Percentiles rank a stretch among this genome's conserved stretches.
phyloP scores from a whole-genome alignment of 2,113 vertebrate species.

The Pseudolaguvia tuberculata region DNA sequence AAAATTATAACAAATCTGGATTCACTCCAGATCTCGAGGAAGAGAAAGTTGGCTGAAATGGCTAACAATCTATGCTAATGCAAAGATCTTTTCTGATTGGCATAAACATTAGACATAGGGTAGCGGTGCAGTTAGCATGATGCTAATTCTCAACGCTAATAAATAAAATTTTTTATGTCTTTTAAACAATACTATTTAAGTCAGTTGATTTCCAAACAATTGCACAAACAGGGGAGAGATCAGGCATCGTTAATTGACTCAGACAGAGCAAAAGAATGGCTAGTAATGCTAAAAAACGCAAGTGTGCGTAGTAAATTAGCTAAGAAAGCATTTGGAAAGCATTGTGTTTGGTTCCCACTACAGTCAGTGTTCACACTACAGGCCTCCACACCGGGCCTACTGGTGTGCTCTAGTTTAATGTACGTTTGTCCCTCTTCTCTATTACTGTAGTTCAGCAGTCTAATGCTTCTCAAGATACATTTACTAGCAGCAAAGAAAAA shows the following conservation, averaged over 20 bases:
- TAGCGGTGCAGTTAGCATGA: not conserved
- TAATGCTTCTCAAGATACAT: not conserved
- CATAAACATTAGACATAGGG: not conserved
- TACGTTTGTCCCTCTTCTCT: too few relatives aligned
- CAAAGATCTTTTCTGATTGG: not conserved
- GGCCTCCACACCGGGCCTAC: not conserved
- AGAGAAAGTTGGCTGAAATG: not conserved
- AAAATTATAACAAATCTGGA: not conserved
- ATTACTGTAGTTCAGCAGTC: not conserved
- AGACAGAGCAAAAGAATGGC: too few relatives aligned
- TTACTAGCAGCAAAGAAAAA: not conserved
- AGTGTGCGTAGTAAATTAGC: not conserved
- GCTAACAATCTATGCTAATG: too few relatives aligned
- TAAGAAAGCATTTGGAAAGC: constrained; percentile 19
- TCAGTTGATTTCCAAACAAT: constrained; percentile 4
- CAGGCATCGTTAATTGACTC: not conserved
- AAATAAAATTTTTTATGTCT: not conserved
- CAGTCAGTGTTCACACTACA: too few relatives aligned
- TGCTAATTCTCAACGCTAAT: not conserved
- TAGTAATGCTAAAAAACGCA: not conserved
- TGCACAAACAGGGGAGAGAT: not conserved
- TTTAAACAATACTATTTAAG: not conserved
- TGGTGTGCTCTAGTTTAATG: not conserved
- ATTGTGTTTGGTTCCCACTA: not conserved
- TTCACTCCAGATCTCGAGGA: not conserved